Conservation (phyloP, 2,888 invertebrate species). For the Hypolimnas misippus region DNA sequence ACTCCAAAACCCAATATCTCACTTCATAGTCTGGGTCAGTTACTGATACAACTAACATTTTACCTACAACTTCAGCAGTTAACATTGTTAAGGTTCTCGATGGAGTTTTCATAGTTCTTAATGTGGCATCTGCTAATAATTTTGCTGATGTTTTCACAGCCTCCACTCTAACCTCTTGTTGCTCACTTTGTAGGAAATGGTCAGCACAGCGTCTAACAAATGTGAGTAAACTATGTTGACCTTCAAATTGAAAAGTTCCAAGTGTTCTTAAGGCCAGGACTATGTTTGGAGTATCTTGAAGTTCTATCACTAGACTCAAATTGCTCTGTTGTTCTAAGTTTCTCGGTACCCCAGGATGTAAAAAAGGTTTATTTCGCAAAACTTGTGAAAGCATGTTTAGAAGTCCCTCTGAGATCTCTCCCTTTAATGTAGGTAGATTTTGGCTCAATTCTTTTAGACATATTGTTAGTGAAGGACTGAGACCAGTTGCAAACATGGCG, state of each 20-base stretch:
- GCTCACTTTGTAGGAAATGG: conserved; percentile 94
- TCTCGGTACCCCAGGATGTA: conserved; percentile 91
- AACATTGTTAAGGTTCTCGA: conserved; percentile 94
- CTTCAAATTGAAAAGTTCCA: conserved; percentile 95
- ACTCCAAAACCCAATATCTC: conserved; percentile 95
- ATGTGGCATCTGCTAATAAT: conserved; percentile 92
- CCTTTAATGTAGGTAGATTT: conserved; percentile 93
- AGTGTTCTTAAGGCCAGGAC: conserved; percentile 96
- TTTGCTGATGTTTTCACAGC: conserved; percentile 97
- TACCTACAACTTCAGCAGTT: conserved; percentile 93
- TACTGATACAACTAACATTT: conserved; percentile 95
- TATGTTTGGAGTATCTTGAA: conserved; percentile 91
- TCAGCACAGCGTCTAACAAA: conserved; percentile 97
- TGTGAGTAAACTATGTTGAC: conserved; percentile 92
- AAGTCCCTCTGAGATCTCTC: conserved; percentile 96
- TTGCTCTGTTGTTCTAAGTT: conserved; percentile 82
- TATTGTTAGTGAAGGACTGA: conserved; percentile 95
- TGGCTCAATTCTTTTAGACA: conserved; percentile 95
- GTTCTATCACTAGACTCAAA: conserved; percentile 78
- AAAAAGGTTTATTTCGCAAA: conserved; percentile 93
- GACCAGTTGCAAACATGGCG: conserved; percentile 95
- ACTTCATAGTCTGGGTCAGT: conserved; percentile 98
- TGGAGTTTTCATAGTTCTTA: conserved; percentile 84
- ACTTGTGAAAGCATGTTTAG: conserved; percentile 95
- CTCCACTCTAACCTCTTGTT: conserved; percentile 94